Evolutionary conservation across 2,113 vertebrate genomes (phyloP), one percentile per base, ranked within the genome.

Genomic region (Phyllopteryx taeniolatus): DNA sequence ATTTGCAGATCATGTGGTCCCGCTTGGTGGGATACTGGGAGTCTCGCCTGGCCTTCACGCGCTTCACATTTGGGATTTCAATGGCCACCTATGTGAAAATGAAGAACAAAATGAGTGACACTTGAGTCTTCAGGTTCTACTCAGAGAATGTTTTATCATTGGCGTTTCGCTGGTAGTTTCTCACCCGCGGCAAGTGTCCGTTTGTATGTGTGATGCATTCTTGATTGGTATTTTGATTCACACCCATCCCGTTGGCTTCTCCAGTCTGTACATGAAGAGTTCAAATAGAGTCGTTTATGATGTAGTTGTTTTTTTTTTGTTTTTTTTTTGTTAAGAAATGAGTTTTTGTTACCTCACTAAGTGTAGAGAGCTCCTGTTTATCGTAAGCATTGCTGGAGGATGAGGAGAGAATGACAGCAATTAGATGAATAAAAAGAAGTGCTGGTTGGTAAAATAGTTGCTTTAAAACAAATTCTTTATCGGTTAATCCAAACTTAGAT

Each of bases 1-100:
- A 99, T 85, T 98, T 99, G 79, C 98, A 98, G 86, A 99, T 92
- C 96, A 98, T 95, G 68, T 96, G 96, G 79, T 99, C 98, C 0
- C 93, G 94, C 73, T 94, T 96, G 83, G 91, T 96, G 77, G 94
- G 95, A 75, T 98, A 97, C 75, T 92, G 94, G 13, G 91, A 92
- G 81, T 85, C 88, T 71, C 91, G 88, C n/a, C 91, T 81, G n/a
- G 89, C 78, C 62, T 78, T 87, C 27, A 92, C 76, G 71, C 92
- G 59, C 86, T 89, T 87, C 84, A 79, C 68, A 72, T 86, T 60
- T 70, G 86, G 79, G 89, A 94, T 80, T 82, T 91, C 85, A 11
- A 94, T 84, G 0, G 88, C 81, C 59, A 93, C 84, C 93, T 96
- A 87, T 73, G 84, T 44, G 11, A 54, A 5, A 46, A 65, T 5